A percentile compares a stretch with the other conserved stretches of the same genome.
Conservation (phyloP, 2,113 vertebrate species). For the Takifugu flavidus region DNA sequence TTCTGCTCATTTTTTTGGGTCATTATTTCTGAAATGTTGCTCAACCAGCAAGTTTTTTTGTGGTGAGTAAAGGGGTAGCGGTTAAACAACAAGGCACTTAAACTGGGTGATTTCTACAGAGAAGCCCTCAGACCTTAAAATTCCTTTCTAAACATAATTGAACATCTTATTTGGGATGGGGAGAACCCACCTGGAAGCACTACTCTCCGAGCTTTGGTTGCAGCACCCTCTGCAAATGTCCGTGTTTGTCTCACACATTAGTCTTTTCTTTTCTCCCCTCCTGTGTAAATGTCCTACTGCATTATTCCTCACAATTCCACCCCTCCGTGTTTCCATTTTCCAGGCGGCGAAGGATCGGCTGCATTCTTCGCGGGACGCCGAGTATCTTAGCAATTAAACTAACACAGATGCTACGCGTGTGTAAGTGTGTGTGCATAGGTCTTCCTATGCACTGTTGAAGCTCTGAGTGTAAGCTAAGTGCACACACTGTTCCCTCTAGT, state of each 20-base stretch:
- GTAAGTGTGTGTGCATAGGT: conserved; percentile 14
- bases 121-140: conserved; percentile 34
- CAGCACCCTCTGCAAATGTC: conserved; percentile 66
- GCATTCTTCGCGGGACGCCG: conserved; percentile 34
- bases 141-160: conserved; percentile 11
- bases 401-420: conserved; percentile 18
- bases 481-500: too few relatives aligned
- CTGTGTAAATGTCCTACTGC: conserved; percentile 27
- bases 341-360: conserved; percentile 35
- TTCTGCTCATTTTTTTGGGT: conserved; percentile 47
- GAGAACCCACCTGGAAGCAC: conserved; percentile 60
- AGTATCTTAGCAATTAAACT: conserved; percentile 36
- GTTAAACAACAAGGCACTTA: conserved; percentile 67
- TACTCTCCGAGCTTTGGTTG: conserved; percentile 75
- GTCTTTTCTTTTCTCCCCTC: conserved; percentile 3
- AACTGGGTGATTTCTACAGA: conserved; percentile 33
- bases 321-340: conserved; percentile 40
- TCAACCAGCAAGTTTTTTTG: conserved; percentile 94
- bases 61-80: conserved; percentile 47
- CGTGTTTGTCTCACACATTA: conserved; percentile 35
- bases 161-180: conserved; percentile 17
- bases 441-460: conserved; percentile 35
- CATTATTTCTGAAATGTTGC: conserved; percentile 74
- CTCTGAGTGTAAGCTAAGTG: too few relatives aligned
- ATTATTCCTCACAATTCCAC: conserved; percentile 30